Evolutionary conservation across 2,888 invertebrate species (phyloP), one percentile per base, ranked within the genome.

Genomic region (Tetragonisca angustula): DNA sequence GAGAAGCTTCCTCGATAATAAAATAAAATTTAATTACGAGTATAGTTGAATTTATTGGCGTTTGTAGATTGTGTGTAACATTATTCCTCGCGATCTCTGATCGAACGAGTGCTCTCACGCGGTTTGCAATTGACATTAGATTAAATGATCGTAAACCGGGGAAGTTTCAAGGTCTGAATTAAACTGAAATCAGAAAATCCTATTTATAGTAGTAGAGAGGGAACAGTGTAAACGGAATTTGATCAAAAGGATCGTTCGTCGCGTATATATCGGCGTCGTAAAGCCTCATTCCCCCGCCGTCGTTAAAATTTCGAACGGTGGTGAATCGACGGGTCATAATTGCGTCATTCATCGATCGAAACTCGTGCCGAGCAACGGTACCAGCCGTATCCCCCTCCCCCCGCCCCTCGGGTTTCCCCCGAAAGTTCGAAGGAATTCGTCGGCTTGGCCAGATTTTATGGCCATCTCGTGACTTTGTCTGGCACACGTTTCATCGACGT

Each of bases 361-460:
- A 52, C 68, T 65, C 61, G 49, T 36, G 64, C 61, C 50, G 36
- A 19, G 27, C 13, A n/a, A 49, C 24, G 43, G 43, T 43, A 43
- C 43, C 43, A 43, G 43, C 0, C 43, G 43, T 43, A 43, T 43
- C 9, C 43, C 9, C 43, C 43, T n/a, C n/a, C n/a, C n/a, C n/a
- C n/a, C n/a, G n/a, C n/a, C n/a, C n/a, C n/a, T n/a, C 27, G 49
- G 61, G 36, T 69, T 75, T 70, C 62, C 9, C 9, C 9, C 56
- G 59, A 67, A 64, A 59, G 54, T 54, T 77, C 32, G 24, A 43
- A 72, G 52, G 61, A 50, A 76, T 73, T 61, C 79, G 65, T 65
- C 59, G 49, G 43, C 13, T 43, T 72, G 62, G 62, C 9, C n/a
- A 74, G 72, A 84, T 86, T 86, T 88, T 84, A 86, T 70, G 61